Base-by-base conservation (phyloP, 2,797 vertebrate genomes). In the Malurus splendens region DNA sequence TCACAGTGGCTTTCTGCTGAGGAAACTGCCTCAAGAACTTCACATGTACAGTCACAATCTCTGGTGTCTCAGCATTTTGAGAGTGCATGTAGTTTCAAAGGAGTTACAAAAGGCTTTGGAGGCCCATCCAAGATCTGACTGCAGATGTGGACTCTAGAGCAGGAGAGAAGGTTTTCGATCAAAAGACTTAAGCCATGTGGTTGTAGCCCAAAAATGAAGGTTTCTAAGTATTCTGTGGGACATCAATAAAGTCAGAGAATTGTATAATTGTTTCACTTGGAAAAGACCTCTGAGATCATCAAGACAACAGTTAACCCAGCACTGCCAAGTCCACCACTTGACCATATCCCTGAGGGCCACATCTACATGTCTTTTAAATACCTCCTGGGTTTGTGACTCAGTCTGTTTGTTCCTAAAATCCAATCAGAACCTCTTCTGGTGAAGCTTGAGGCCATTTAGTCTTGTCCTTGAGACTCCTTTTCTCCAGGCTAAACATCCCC, bases 151-250 rank as follows among this genome's bases (percentile, higher is more conserved):
- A 9, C 12, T 18, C 27, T 36, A 38, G 1, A 39, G 4, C 10
- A 79, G 15, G 17, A 85, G 23, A 52, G 5, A n/a, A 13, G 6
- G 5, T 70, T 93, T 50, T 59, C 20, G 18, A 77, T 52, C 1
- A 14, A 82, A 85, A 10, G 25, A 57, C 5, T 56, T 54, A 36
- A 52, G 30, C 8, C 8, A 59, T 5, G 4, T 60, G 32, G 14
- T 39, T 1, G 0, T 62, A 42, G 2, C 7, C 24, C 4, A 75
- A 6, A 88, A 72, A 62, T 32, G 3, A 20, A 62, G 33, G 1
- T 64, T 83, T 67, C 42, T 41, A 25, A 30, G 36, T 42, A 61
- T 54, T 81, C 57, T 2, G 1, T 52, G 41, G 15, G 14, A 41
- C 55, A 11, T 20, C 33, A 81, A 36, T 25, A 71, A 45, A 44